Evolutionary conservation across 2,113 vertebrate genomes (phyloP).

Genomic region (Meles meles): DNA sequence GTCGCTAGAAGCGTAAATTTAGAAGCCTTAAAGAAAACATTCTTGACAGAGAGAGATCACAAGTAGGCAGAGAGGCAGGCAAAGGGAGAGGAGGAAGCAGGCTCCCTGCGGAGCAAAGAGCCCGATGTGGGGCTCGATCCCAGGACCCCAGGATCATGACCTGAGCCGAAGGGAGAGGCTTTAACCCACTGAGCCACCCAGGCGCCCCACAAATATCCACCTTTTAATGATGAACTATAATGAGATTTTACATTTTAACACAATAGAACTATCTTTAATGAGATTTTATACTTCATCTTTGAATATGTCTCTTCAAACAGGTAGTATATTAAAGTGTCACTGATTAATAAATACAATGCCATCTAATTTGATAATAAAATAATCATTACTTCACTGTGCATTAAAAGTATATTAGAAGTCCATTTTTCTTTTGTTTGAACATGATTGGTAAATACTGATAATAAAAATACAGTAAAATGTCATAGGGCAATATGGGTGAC

Average conservation of each 20-base stretch:
- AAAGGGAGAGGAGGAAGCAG: too few relatives aligned
- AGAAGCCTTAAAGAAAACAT: background rate
- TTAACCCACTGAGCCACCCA: too few relatives aligned
- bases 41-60: too few relatives aligned
- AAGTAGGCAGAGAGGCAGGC: too few relatives aligned
- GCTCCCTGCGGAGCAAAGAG: too few relatives aligned
- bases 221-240: background rate
- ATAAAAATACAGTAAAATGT: background rate
- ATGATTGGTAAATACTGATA: background rate
- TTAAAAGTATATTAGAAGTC: background rate
- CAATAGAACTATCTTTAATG: background rate
- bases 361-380: slow-evolving; percentile 1
- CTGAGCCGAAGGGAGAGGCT: too few relatives aligned
- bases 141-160: too few relatives aligned
- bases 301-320: background rate
- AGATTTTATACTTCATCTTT: slow-evolving; percentile 28
- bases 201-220: slow-evolving; percentile 1
- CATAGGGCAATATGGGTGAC: background rate
- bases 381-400: background rate
- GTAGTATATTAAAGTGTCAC: background rate
- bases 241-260: background rate
- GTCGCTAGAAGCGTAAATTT: background rate
- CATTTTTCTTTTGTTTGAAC: slow-evolving; percentile 14
- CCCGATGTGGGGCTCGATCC: too few relatives aligned
- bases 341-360: background rate